Conservation (phyloP, 2,888 invertebrate species). For the Adelphocoris suturalis region DNA sequence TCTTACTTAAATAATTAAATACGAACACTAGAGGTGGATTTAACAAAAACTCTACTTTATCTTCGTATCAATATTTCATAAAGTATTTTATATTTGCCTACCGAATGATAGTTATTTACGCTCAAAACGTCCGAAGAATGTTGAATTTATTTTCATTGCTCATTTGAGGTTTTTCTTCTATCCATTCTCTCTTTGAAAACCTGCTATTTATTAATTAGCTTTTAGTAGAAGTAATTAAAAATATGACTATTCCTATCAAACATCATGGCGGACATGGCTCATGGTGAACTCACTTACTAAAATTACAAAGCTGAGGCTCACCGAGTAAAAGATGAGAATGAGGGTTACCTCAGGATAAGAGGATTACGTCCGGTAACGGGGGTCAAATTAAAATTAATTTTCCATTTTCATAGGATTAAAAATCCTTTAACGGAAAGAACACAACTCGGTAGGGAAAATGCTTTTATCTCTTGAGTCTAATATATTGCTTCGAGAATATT, state of each 20-base stretch:
- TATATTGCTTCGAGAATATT: not conserved
- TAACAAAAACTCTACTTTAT: too few relatives aligned
- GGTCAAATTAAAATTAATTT: not conserved
- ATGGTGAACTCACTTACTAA: not conserved
- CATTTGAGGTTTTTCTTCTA: too few relatives aligned
- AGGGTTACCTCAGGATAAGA: not conserved
- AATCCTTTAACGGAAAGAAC: not conserved
- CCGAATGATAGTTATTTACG: too few relatives aligned
- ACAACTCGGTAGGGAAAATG: not conserved
- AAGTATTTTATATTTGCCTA: too few relatives aligned
- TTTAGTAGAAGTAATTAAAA: not conserved
- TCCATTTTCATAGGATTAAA: constrained; percentile 1
- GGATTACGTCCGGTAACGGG: constrained; percentile 19
- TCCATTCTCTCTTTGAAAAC: too few relatives aligned
- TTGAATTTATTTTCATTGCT: too few relatives aligned
- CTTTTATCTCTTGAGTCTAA: not conserved
- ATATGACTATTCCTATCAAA: not conserved
- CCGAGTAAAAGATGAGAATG: not conserved
- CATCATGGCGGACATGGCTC: not conserved
- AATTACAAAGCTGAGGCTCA: not conserved
- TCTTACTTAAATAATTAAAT: too few relatives aligned
- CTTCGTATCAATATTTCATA: too few relatives aligned
- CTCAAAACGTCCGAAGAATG: too few relatives aligned
- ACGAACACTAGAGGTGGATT: too few relatives aligned
- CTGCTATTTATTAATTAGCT: not conserved